Base-by-base conservation (phyloP, 2,113 vertebrate genomes). In the Murina feae region DNA sequence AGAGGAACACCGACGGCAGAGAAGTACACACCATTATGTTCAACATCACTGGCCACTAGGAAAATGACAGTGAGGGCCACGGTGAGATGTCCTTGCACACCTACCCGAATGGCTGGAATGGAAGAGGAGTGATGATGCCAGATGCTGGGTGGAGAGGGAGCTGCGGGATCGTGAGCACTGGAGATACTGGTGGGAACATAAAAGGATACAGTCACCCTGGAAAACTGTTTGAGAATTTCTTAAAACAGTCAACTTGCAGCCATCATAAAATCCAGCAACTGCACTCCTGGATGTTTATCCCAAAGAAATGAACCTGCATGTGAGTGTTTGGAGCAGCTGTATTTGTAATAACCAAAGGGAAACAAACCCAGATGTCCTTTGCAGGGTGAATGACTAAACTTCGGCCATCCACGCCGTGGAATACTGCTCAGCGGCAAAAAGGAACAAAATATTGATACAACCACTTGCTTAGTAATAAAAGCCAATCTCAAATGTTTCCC, bases 91-190 rank as follows among this genome's bases (percentile, higher is more conserved):
- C 14, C 12, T 17, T 58, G 11, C n/a, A 28, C 4, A 47, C 28
- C 21, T 49, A 16, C 49, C 9, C 35, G n/a, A 89, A 35, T 49
- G 16, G 5, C 12, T 68, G 25, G 66, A 17, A 37, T 53, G 16
- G 6, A 63, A 42, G 20, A 9, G 8, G 6, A 63, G 51, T 17
- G 25, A 68, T 14, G 16, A 9, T 7, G 30, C 1, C 28, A 72
- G 39, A 66, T 58, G 20, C 47, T 21, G 9, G 7, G 16, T 72
- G 11, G 44, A n/a, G n/a, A 17, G 16, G 11, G 42, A 72, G 21
- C 39, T 35, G 4, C 4, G 37, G 25, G 4, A 21, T 23, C 3
- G 7, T 14, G 1, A 21, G 7, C 1, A 13, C 39, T 4, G 23
- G 72, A 47, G 72, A 49, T 23, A 12, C 16, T 76, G 42, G 30